A percentile compares a stretch with the other conserved stretches of the same genome.
Conservation (phyloP, 2,797 vertebrate species). For the Peromyscus melanophrys region DNA sequence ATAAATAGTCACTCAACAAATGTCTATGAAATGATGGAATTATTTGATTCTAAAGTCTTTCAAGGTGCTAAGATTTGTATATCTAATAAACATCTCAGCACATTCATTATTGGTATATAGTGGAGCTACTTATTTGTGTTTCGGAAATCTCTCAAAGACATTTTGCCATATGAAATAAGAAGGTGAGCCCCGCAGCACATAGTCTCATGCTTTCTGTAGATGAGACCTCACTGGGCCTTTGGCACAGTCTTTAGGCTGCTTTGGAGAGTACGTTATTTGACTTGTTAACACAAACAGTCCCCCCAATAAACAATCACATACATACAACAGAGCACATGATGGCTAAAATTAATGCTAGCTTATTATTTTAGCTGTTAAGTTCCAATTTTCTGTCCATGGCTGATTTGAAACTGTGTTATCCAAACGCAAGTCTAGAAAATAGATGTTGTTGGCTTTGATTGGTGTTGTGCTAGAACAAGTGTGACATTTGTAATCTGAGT, state of each 20-base stretch:
- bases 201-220: not conserved
- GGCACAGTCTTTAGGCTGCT: conserved; percentile 56
- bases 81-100: not conserved
- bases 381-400: conserved; percentile 53
- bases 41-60: not conserved
- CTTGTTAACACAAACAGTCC: conserved; percentile 45
- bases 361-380: conserved; percentile 51
- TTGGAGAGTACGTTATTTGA: conserved; percentile 50
- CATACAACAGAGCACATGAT: not conserved
- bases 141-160: not conserved
- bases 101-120: not conserved
- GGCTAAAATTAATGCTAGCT: conserved; percentile 28
- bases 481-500: conserved; percentile 84
- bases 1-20: not conserved
- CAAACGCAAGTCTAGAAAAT: conserved; percentile 55
- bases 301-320: conserved; percentile 23
- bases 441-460: conserved; percentile 79
- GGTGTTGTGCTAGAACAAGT: conserved; percentile 71
- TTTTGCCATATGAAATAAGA: not conserved
- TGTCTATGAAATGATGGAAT: conserved; percentile 3
- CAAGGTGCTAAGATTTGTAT: not conserved
- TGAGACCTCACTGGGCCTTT: not conserved
- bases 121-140: not conserved
- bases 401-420: conserved; percentile 68
- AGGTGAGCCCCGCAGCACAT: not conserved